phyloP scores from a whole-genome alignment of 1,140 invertebrate species.

The Sycobia sp. region DNA sequence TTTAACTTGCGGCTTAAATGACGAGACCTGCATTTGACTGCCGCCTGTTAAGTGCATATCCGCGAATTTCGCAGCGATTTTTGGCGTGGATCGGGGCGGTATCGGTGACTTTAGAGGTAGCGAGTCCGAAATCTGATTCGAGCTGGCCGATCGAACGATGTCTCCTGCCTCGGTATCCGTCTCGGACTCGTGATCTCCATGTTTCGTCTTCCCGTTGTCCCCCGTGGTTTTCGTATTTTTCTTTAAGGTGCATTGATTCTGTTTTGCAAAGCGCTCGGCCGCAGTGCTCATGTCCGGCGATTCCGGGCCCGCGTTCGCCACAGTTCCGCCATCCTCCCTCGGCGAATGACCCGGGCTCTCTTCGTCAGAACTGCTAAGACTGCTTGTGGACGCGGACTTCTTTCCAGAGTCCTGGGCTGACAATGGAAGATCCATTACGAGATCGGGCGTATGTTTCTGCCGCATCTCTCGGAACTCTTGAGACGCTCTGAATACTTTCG shows the following conservation, averaged over 20 bases:
- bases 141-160: conserved; percentile 54
- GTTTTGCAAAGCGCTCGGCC: conserved; percentile 76
- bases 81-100: conserved; percentile 64
- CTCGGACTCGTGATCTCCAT: conserved; percentile 38
- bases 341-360: conserved; percentile 39
- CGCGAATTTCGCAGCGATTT: conserved; percentile 66
- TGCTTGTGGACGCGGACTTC: conserved; percentile 58
- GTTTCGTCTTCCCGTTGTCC: conserved; percentile 41
- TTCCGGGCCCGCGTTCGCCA: conserved; percentile 59
- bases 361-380: conserved; percentile 55
- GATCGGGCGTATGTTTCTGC: conserved; percentile 79
- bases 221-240: conserved; percentile 68
- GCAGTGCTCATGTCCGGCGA: conserved; percentile 75
- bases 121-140: conserved; percentile 48
- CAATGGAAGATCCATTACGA: conserved; percentile 85
- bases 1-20: conserved; percentile 74
- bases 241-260: conserved; percentile 82
- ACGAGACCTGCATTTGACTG: conserved; percentile 53
- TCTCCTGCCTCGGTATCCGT: conserved; percentile 40
- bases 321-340: conserved; percentile 38
- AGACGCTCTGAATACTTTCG: conserved; percentile 43
- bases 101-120: conserved; percentile 57
- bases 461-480: conserved; percentile 62
- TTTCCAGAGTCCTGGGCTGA: conserved; percentile 60
- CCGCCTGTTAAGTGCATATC: conserved; percentile 66